Evolutionary conservation across 2,797 vertebrate genomes (phyloP).

Genomic region (Myotis planiceps): DNA sequence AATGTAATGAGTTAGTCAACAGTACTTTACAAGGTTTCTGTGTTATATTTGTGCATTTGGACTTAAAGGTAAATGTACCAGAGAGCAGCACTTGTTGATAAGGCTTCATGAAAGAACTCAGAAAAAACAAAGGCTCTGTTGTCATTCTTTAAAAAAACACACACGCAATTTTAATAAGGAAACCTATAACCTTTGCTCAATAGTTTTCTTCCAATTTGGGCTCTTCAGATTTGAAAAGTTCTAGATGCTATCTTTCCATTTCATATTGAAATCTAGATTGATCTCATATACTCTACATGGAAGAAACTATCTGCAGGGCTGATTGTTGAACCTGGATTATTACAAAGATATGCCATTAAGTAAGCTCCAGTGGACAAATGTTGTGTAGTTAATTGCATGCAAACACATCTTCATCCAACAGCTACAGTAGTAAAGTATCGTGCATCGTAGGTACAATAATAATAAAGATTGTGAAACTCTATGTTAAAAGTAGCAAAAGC

Average conservation of each 20-base stretch:
- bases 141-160: neutral
- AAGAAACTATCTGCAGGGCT: slow-evolving; percentile 42
- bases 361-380: slow-evolving; percentile 25
- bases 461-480: slow-evolving; percentile 33
- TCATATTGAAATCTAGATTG: slow-evolving; percentile 60
- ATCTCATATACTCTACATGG: neutral
- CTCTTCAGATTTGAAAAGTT: slow-evolving; percentile 62
- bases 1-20: slow-evolving; percentile 22
- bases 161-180: slow-evolving; percentile 16
- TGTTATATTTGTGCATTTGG: slow-evolving; percentile 60
- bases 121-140: neutral
- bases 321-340: slow-evolving; percentile 3
- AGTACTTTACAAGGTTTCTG: neutral
- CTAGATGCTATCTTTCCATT: slow-evolving; percentile 56
- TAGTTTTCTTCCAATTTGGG: slow-evolving; percentile 25
- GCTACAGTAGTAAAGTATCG: neutral
- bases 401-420: slow-evolving; percentile 48
- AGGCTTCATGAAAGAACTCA: slow-evolving; percentile 46
- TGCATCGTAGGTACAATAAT: neutral
- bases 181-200: neutral
- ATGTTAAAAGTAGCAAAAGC: slow-evolving; percentile 23
- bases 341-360: neutral
- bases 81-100: slow-evolving; percentile 41
- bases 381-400: slow-evolving; percentile 43
- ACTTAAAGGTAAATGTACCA: neutral